Evolutionary conservation across 2,888 invertebrate genomes (phyloP).

Genomic region (Stenurella melanura): DNA sequence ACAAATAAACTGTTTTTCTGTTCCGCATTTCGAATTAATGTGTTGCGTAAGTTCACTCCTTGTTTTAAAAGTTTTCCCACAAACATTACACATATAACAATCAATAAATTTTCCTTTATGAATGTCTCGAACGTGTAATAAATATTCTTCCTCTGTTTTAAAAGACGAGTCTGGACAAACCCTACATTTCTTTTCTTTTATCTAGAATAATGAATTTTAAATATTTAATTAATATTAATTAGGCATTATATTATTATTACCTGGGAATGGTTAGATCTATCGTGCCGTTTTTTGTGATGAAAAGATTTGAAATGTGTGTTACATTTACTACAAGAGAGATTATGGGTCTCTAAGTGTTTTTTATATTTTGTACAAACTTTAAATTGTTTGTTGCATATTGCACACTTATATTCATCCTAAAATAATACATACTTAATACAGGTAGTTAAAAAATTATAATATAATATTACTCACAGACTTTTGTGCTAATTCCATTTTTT

Average conservation of each 20-base stretch:
- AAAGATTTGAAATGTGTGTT: slow-evolving; percentile 41
- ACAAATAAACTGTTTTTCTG: slow-evolving; percentile 70
- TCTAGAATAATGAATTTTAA: slow-evolving; percentile 38
- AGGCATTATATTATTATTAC: slow-evolving; percentile 23
- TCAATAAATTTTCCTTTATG: slow-evolving; percentile 68
- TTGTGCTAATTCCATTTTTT: neutral
- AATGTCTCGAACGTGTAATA: slow-evolving; percentile 69
- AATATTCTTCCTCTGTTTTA: slow-evolving; percentile 67
- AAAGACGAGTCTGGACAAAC: slow-evolving; percentile 64
- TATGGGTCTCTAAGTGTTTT: slow-evolving; percentile 46
- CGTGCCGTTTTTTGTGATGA: slow-evolving; percentile 38
- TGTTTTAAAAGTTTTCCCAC: slow-evolving; percentile 72
- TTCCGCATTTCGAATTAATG: slow-evolving; percentile 72
- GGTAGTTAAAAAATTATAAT: neutral
- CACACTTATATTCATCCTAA: slow-evolving; percentile 13
- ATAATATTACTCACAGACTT: neutral
- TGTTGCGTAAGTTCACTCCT: slow-evolving; percentile 69
- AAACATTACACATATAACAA: slow-evolving; percentile 70
- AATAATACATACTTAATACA: neutral
- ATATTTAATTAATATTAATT: neutral
- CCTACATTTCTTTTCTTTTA: slow-evolving; percentile 56
- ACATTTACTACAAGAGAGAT: slow-evolving; percentile 45
- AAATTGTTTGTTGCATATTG: slow-evolving; percentile 43
- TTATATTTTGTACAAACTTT: slow-evolving; percentile 37
- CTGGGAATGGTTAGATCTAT: slow-evolving; percentile 45